A percentile compares a stretch with the other conserved stretches of the same genome.
phyloP scores from a whole-genome alignment of 2,797 vertebrate genomes.

The Lagocephalus sceleratus region DNA sequence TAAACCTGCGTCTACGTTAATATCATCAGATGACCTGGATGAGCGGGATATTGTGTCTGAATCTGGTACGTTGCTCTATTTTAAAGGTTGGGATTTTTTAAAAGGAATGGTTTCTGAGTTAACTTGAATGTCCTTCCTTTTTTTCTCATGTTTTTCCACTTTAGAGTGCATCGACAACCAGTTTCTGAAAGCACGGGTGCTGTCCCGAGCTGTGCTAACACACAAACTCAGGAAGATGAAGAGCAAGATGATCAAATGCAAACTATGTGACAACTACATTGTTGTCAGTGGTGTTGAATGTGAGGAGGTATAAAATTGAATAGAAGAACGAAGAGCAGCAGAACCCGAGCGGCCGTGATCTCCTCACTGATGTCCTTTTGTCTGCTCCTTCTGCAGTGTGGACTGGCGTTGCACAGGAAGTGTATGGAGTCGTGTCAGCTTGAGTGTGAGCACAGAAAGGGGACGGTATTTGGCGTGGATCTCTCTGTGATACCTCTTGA shows the following conservation, averaged over 20 bases:
- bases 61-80: constrained; percentile 62
- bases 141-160: constrained; percentile 2
- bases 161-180: constrained; percentile 59
- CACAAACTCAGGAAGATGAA: constrained; percentile 85
- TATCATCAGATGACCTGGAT: constrained; percentile 88
- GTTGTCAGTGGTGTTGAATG: constrained; percentile 88
- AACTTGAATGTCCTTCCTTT: no score
- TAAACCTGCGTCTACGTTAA: constrained; percentile 78
- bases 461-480: constrained; percentile 81
- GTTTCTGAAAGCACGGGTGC: constrained; percentile 64
- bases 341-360: background rate
- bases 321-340: background rate
- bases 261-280: constrained; percentile 90
- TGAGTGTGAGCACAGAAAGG: constrained; percentile 83
- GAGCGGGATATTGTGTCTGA: constrained; percentile 80
- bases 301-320: constrained; percentile 83
- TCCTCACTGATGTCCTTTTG: constrained; percentile 1
- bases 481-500: constrained; percentile 78
- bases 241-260: constrained; percentile 88
- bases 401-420: constrained; percentile 87
- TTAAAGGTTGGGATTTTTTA: background rate
- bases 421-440: constrained; percentile 87
- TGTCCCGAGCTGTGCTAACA: constrained; percentile 82
- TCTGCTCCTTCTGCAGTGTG: constrained; percentile 74
- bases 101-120: background rate